Conservation (phyloP, 2,888 invertebrate genomes). For the Morpho deidamia region DNA sequence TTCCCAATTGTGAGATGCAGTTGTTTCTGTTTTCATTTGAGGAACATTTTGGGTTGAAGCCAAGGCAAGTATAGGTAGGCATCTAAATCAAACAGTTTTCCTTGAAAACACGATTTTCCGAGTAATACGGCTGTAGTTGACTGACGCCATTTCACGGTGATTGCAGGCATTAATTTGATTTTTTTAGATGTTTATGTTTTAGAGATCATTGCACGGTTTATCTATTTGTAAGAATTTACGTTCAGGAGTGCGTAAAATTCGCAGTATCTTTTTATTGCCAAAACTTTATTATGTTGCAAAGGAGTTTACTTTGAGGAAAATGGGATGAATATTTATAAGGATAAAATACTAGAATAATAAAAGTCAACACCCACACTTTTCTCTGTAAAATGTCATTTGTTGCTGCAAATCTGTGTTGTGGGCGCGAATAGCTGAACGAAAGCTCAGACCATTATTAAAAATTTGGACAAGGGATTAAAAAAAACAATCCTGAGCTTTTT, state of each 20-base stretch:
- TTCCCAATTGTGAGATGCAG: constrained; percentile 1
- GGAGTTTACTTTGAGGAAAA: not conserved
- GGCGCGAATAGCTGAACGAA: no score
- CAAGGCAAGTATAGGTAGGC: constrained; percentile 20
- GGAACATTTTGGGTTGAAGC: constrained; percentile 21
- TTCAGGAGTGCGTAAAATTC: constrained; percentile 3
- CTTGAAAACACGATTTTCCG: constrained; percentile 41
- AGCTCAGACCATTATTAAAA: no score
- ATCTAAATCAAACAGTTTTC: constrained; percentile 29
- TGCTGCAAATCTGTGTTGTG: no score
- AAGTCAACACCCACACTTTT: no score
- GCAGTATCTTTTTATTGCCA: not conserved
- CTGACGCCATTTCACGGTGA: constrained; percentile 23
- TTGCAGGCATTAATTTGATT: constrained; percentile 8
- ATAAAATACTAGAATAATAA: no score
- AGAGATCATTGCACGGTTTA: constrained; percentile 6
- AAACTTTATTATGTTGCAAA: not conserved
- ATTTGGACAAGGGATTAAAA: no score
- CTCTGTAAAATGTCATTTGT: no score
- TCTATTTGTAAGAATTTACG: constrained; percentile 9
- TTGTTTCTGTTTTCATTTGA: constrained; percentile 18
- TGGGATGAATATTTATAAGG: not conserved
- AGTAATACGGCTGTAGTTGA: constrained; percentile 32
- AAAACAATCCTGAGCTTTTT: no score
- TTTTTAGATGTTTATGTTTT: not conserved